phyloP scores from a whole-genome alignment of 2,888 invertebrate species.

The Malacosoma neustria region DNA sequence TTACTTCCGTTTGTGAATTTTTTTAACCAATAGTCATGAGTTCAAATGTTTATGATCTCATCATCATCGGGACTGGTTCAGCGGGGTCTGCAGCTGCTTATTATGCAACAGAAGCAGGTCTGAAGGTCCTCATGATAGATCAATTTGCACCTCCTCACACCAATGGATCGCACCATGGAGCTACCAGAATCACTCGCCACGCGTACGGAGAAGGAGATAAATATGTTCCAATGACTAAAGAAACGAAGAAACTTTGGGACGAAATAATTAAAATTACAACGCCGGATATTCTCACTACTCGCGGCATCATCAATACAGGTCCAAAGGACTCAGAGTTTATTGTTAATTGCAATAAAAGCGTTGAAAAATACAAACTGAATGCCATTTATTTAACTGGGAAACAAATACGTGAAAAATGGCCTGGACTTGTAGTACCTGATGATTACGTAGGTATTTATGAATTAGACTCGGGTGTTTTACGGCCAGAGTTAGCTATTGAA shows the following conservation, averaged over 20 bases:
- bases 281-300: background rate
- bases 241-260: constrained; percentile 3
- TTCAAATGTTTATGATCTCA: constrained; percentile 1
- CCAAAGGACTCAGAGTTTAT: constrained; percentile 2
- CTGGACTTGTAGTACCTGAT: background rate
- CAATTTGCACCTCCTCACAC: constrained; percentile 3
- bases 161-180: constrained; percentile 4
- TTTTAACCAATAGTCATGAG: background rate
- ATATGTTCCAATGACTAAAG: constrained; percentile 3
- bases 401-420: constrained; percentile 2
- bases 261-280: background rate
- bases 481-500: constrained; percentile 2
- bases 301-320: constrained; percentile 5
- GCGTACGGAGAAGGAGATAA: constrained; percentile 6
- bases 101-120: constrained; percentile 3
- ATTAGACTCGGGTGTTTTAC: constrained; percentile 2
- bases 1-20: too few relatives aligned
- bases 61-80: constrained; percentile 5
- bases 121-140: constrained; percentile 5
- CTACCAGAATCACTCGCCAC: constrained; percentile 2
- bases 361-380: constrained; percentile 1
- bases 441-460: constrained; percentile 5
- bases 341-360: background rate
- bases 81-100: constrained; percentile 5
- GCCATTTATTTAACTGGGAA: constrained; percentile 1